Conservation (phyloP, 2,888 invertebrate species). For the Penaeus monodon region DNA sequence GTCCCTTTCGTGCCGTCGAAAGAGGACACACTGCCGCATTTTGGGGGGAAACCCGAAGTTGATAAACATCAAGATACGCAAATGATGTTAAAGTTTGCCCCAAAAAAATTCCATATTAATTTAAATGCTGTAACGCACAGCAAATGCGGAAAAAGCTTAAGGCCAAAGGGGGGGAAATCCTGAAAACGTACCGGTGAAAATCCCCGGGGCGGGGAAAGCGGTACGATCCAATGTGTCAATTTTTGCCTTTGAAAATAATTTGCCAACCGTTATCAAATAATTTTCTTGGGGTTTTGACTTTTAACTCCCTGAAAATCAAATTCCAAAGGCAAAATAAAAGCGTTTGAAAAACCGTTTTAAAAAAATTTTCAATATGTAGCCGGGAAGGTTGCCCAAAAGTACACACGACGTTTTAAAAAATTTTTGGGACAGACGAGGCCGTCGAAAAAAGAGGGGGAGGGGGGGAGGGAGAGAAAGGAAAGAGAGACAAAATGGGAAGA, state of each 20-base stretch:
- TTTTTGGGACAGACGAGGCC: constrained; percentile 10
- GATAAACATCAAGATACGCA: too few relatives aligned
- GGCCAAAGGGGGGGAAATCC: constrained; percentile 14
- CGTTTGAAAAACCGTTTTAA: constrained; percentile 65
- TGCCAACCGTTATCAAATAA: constrained; percentile 65
- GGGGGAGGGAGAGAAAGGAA: too few relatives aligned
- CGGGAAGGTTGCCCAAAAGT: constrained; percentile 49
- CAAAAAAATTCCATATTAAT: too few relatives aligned
- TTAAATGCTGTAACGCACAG: too few relatives aligned
- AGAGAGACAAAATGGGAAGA: too few relatives aligned
- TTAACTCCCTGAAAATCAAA: constrained; percentile 65
- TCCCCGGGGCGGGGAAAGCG: constrained; percentile 21
- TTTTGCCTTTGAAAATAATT: constrained; percentile 65
- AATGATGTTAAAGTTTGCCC: too few relatives aligned
- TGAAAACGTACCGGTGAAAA: constrained; percentile 38
- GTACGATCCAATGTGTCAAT: constrained; percentile 46
- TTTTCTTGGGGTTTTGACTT: constrained; percentile 65
- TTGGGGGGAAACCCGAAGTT: too few relatives aligned
- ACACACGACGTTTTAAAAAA: constrained; percentile 57
- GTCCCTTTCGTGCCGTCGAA: too few relatives aligned
- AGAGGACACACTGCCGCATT: too few relatives aligned
- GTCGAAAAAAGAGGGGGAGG: too few relatives aligned
- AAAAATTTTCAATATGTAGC: constrained; percentile 64
- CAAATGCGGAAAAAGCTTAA: too few relatives aligned
- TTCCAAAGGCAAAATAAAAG: constrained; percentile 64